A percentile compares a stretch with the other conserved stretches of the same genome.
These are phyloP conservation scores for Andrena flavipes DNA, from an alignment of 2,888 invertebrate genomes.

Conservation along the genomic window DNA sequence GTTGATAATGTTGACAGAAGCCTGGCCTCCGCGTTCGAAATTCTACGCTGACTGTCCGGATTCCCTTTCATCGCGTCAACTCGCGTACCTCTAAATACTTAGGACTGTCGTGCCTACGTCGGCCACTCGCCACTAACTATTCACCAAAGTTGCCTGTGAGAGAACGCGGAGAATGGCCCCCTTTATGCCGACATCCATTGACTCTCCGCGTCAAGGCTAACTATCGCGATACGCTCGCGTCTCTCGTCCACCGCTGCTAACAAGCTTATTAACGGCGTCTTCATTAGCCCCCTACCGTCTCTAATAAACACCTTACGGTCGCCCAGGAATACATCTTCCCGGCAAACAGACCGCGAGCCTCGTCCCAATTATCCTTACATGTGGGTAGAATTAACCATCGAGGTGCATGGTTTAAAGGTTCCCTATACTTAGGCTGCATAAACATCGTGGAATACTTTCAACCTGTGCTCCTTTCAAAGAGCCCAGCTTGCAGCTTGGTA, in stretches of 20 bases:
- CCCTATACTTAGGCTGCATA: background rate
- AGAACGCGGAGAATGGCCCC: conserved; percentile 15
- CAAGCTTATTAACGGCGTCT: conserved; percentile 63
- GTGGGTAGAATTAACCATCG: background rate
- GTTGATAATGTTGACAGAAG: too few relatives aligned
- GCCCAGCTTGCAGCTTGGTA: too few relatives aligned
- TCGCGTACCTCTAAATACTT: conserved; percentile 39
- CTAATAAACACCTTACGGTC: conserved; percentile 45
- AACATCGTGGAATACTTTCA: too few relatives aligned
- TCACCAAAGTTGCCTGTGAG: conserved; percentile 43
- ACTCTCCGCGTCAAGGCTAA: conserved; percentile 38
- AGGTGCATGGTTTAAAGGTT: background rate
- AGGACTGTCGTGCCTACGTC: conserved; percentile 23
- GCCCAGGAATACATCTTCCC: conserved; percentile 39
- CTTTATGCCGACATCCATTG: conserved; percentile 45
- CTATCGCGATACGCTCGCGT: conserved; percentile 40
- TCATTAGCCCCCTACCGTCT: conserved; percentile 35
- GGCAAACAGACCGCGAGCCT: conserved; percentile 8
- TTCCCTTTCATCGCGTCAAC: conserved; percentile 30
- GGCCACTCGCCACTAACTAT: conserved; percentile 42
- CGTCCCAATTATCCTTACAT: conserved; percentile 16
- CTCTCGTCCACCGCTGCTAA: conserved; percentile 44
- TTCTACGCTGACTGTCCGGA: conserved; percentile 17
- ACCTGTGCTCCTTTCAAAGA: too few relatives aligned
- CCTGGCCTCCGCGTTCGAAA: background rate